phyloP scores from a whole-genome alignment of 2,113 vertebrate genomes.

The Tympanuchus pallidicinctus region DNA sequence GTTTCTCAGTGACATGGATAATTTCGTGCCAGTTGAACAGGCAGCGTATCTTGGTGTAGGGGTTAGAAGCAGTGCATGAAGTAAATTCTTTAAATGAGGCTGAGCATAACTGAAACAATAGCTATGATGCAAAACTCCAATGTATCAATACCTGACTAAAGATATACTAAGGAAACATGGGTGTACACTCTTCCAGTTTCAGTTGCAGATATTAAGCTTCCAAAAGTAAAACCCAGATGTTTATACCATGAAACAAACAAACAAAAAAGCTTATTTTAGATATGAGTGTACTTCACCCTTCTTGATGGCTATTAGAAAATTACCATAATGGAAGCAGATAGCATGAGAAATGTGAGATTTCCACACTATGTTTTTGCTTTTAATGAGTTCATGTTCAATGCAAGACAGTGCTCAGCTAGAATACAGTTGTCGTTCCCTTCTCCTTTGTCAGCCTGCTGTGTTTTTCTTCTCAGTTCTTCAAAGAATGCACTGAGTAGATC shows the following conservation, averaged over 20 bases:
- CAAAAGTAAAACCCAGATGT: background rate
- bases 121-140: background rate
- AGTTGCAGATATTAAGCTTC: background rate
- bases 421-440: background rate
- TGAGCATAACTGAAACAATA: background rate
- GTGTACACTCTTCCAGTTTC: background rate
- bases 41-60: background rate
- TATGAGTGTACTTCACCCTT: background rate
- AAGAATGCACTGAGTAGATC: background rate
- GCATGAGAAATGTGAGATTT: background rate
- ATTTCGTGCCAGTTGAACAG: background rate
- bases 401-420: background rate
- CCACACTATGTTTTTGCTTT: background rate
- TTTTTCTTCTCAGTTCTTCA: background rate
- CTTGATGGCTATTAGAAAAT: background rate
- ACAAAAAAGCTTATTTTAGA: background rate
- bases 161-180: background rate
- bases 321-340: background rate
- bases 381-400: background rate
- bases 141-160: background rate
- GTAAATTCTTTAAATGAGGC: background rate
- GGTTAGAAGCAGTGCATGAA: background rate
- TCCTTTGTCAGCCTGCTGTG: background rate
- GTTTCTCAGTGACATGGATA: background rate
- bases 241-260: background rate